Evolutionary conservation across 2,797 vertebrate species (phyloP), one percentile per base, ranked within the genome.

Genomic region (Telmatherina bonti): DNA sequence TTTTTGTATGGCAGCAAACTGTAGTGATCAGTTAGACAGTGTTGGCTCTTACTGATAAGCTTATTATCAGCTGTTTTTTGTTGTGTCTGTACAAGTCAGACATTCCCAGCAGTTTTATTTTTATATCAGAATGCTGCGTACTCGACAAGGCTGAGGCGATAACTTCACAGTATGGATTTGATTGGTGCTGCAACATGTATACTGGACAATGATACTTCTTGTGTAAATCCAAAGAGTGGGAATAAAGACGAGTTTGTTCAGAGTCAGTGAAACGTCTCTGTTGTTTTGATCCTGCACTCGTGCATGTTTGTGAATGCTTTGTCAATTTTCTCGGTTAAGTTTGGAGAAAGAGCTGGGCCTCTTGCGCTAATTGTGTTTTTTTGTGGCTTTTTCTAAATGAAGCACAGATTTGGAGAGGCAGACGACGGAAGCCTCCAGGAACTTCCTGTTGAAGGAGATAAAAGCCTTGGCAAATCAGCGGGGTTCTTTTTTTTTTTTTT

Each of bases 371-470:
- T 59, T 59, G 8, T 57, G 60, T 62, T 29, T 72, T 8, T 65
- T 72, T 61, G 56, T 85, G 80, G 67, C 62, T 77, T 85, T 84
- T 72, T 69, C 60, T 62, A 89, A 90, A 90, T 84, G 71, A 85
- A 67, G 84, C 72, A 80, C 85, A 88, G 81, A 84, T 86, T 87
- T 76, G 67, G 74, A 63, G 47, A 52, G 70, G 35, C 47, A 15
- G 59, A 24, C 59, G 61, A 76, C 52, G 4, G 76, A 72, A 79
- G 75, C 75, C 79, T 81, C 67, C 7, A 55, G 76, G 80, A 81
- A 86, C 79, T 84, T 91, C 82, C 85, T 89, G 72, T 83, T 79
- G 29, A 52, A n/a, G n/a, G 62, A 90, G 85, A 88, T 87, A 70
- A 89, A 90, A 85, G 81, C 65, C 38, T 56, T 1, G 1, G 47